Percentiles rank a stretch among this genome's conserved stretches.
Evolutionary conservation across 2,797 vertebrate species (phyloP).

Genomic region (Tympanoctomys barrerae): DNA sequence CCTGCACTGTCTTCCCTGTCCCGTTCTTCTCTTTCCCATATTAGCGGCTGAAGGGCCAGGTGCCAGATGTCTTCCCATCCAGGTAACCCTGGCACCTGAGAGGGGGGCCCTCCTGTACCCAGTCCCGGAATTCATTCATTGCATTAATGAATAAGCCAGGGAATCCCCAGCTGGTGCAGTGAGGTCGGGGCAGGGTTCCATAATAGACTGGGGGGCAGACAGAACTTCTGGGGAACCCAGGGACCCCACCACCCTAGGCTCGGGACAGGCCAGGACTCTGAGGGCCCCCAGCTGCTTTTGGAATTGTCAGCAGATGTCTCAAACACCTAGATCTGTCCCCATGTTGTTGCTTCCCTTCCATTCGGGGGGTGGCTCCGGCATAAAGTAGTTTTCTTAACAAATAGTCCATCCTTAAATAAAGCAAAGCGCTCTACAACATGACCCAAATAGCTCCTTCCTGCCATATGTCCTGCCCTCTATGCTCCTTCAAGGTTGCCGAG

Average conservation of each 20-base stretch:
- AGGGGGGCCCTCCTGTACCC: background rate
- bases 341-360: background rate
- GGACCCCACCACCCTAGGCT: background rate
- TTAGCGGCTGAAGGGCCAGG: background rate
- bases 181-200: background rate
- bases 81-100: background rate
- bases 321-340: background rate
- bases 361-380: background rate
- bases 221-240: background rate
- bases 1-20: background rate
- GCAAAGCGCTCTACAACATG: background rate
- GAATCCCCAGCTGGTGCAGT: background rate
- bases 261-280: background rate
- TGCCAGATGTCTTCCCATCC: background rate
- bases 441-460: background rate
- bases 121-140: too few relatives aligned
- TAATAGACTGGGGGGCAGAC: background rate
- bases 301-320: background rate
- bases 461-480: background rate
- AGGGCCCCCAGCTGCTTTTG: background rate
- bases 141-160: background rate
- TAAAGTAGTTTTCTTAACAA: constrained; percentile 56
- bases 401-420: constrained; percentile 42
- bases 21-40: background rate
- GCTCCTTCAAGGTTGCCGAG: background rate